Evolutionary conservation across 2,113 vertebrate species (phyloP).

Genomic region (Anarhynchus alexandrinus): DNA sequence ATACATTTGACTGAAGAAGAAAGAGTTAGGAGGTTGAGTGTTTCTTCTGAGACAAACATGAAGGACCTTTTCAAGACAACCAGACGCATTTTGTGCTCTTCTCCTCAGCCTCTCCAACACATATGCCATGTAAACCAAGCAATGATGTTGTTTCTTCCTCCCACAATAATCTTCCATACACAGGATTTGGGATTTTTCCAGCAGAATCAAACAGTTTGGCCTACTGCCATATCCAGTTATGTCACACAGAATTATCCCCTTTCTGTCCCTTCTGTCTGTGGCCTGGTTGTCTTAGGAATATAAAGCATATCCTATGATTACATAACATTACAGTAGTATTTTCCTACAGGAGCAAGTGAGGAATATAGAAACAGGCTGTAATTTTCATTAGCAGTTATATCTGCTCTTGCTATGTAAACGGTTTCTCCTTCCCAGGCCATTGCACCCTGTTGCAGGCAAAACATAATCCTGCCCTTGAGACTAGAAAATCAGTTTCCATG

Average conservation of each 20-base stretch:
- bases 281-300: not conserved
- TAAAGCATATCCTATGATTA: not conserved
- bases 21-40: not conserved
- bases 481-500: not conserved
- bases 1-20: not conserved
- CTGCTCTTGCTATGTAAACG: not conserved
- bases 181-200: not conserved
- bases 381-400: not conserved
- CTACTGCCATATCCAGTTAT: not conserved
- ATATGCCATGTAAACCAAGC: not conserved
- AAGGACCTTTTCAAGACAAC: not conserved
- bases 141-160: not conserved
- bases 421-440: not conserved
- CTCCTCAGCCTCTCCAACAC: not conserved
- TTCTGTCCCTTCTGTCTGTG: conserved; percentile 27
- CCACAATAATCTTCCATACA: not conserved
- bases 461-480: not conserved
- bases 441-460: not conserved
- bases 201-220: not conserved
- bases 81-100: not conserved
- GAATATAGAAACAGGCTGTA: not conserved
- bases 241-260: not conserved
- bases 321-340: not conserved
- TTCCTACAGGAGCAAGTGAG: not conserved
- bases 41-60: not conserved